Percentiles rank a stretch among this genome's conserved stretches.
phyloP scores from a whole-genome alignment of 2,888 invertebrate species.

The Erynnis tages region DNA sequence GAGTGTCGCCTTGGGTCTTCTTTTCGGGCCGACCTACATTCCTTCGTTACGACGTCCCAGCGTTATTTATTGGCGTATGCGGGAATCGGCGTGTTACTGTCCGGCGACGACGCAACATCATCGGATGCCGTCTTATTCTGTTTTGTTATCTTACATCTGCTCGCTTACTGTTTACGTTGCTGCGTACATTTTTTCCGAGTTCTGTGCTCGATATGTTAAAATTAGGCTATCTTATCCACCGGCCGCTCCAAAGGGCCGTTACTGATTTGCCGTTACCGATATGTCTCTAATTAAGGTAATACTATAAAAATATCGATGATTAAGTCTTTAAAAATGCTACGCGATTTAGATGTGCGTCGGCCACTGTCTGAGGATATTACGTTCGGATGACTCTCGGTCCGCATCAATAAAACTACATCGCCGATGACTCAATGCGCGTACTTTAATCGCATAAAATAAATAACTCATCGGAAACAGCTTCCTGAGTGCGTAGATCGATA shows the following conservation, averaged over 20 bases:
- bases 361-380: constrained; percentile 41
- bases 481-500: constrained; percentile 18
- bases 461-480: constrained; percentile 37
- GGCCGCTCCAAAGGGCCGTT: background rate
- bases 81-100: constrained; percentile 19
- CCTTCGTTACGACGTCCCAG: constrained; percentile 35
- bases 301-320: constrained; percentile 58
- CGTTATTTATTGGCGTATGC: constrained; percentile 30
- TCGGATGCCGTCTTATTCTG: background rate
- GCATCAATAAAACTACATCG: constrained; percentile 46
- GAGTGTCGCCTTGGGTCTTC: constrained; percentile 44
- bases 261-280: background rate
- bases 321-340: constrained; percentile 41
- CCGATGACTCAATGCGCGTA: constrained; percentile 37
- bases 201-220: background rate
- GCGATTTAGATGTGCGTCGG: constrained; percentile 39
- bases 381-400: constrained; percentile 43
- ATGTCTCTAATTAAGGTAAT: constrained; percentile 10
- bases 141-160: constrained; percentile 15
- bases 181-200: background rate
- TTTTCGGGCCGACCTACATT: constrained; percentile 42
- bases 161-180: background rate
- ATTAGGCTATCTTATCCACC: background rate
- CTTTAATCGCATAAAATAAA: constrained; percentile 34
- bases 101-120: constrained; percentile 1